A percentile compares a stretch with the other conserved stretches of the same genome.
phyloP scores from a whole-genome alignment of 1,140 invertebrate genomes.

The roundworm (Caenorhabditis elegans) region WBcel235 BX284603.4:13618001-13618500 shows the following conservation, averaged over 20 bases:
- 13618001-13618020: neutral
- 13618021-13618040: neutral
- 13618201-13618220: neutral
- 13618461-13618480: conserved; percentile 38
- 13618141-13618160: neutral
- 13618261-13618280: neutral
- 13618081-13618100: neutral
- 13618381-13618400: conserved; percentile 22
- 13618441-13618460: conserved; percentile 34
- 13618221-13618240: neutral
- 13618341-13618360: conserved; percentile 20
- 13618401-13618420: neutral
- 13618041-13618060: neutral
- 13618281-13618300: conserved; percentile 8
- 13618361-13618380: neutral
- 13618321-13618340: conserved; percentile 43
- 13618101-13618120: neutral
- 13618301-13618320: conserved; percentile 39
- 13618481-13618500: conserved; percentile 31
- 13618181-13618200: conserved; percentile 17
- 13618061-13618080: neutral
- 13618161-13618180: conserved; percentile 11
- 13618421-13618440: conserved; percentile 8
- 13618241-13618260: neutral
- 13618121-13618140: neutral